Conservation (phyloP, 2,888 invertebrate species). For the Eristalis arbustorum region DNA sequence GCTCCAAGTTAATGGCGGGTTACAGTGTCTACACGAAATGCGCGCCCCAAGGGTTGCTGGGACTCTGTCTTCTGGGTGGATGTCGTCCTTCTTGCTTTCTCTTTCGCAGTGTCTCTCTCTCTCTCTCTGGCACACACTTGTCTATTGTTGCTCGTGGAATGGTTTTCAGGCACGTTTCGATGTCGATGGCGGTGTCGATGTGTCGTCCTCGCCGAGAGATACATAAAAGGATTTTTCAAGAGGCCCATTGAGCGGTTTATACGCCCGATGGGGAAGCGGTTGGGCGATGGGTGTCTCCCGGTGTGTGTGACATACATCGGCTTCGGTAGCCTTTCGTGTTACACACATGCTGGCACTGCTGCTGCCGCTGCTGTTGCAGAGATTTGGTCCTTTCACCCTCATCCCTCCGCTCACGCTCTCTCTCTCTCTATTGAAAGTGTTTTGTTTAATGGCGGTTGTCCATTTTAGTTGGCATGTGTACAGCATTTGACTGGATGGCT, state of each 20-base stretch:
- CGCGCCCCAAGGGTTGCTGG: constrained; percentile 19
- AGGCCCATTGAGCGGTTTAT: constrained; percentile 45
- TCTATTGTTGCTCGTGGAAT: not conserved
- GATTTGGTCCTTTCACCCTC: constrained; percentile 6
- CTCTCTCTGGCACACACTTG: not conserved
- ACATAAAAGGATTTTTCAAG: constrained; percentile 45
- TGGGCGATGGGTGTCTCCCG: constrained; percentile 11
- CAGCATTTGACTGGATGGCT: not conserved
- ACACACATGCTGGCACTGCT: constrained; percentile 1
- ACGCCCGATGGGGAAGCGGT: not conserved
- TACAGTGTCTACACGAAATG: constrained; percentile 39
- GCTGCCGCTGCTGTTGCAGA: not conserved
- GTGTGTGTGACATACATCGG: constrained; percentile 24
- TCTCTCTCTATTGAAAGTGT: constrained; percentile 36
- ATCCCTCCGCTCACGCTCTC: too few species aligned
- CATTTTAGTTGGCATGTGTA: constrained; percentile 23
- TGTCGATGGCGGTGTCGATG: constrained; percentile 3
- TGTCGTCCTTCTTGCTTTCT: not conserved
- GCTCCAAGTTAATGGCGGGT: constrained; percentile 34
- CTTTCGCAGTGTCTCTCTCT: not conserved
- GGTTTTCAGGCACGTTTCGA: constrained; percentile 5
- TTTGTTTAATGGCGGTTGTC: constrained; percentile 50
- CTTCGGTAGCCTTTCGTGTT: constrained; percentile 12
- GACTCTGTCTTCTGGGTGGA: not conserved
- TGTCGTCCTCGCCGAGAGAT: constrained; percentile 10